Evolutionary conservation across 1,140 invertebrate species (phyloP), one percentile per base, ranked within the genome.

Genomic region (Amyelois transitella): DNA sequence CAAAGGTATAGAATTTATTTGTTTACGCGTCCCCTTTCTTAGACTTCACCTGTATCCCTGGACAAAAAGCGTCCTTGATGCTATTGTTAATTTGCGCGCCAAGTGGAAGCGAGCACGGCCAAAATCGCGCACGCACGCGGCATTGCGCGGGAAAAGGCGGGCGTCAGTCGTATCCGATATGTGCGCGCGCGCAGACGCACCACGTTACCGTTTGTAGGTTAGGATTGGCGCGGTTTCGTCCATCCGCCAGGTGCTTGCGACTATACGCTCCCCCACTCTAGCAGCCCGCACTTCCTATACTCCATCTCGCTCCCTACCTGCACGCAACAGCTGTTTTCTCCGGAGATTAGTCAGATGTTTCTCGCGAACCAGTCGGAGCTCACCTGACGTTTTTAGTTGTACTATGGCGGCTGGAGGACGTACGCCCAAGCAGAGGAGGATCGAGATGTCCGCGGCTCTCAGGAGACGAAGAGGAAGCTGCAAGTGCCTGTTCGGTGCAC

Each of bases 291-390:
- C 12, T 6, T 4, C 52, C 4, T 59, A 60, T 67, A 50, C 45
- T 57, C 62, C 56, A 55, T 75, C 77, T 76, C 70, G 63, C 71
- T 55, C 69, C 28, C 71, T 80, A 78, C 72, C 77, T 77, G 81
- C 54, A 54, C 44, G 62, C 66, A 74, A 84, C 83, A 87, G 84
- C 84, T 87, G 84, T 87, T 87, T 86, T 86, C 79, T 80, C 84
- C 69, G 71, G 82, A 84, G 82, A 86, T 84, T 85, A 85, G 82
- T 87, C 84, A 87, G 84, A 87, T 87, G 84, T 87, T 86, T 81
- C 73, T 81, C 63, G 72, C 70, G 72, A 81, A 81, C 80, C 79
- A 83, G 74, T 83, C 75, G 66, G 43, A 60, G 69, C 65, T 82
- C 84, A 88, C 81, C 82, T 86, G 84, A 87, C 82, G 52, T 55